phyloP scores from a whole-genome alignment of 2,888 invertebrate genomes.

The Andricus quercusramuli region DNA sequence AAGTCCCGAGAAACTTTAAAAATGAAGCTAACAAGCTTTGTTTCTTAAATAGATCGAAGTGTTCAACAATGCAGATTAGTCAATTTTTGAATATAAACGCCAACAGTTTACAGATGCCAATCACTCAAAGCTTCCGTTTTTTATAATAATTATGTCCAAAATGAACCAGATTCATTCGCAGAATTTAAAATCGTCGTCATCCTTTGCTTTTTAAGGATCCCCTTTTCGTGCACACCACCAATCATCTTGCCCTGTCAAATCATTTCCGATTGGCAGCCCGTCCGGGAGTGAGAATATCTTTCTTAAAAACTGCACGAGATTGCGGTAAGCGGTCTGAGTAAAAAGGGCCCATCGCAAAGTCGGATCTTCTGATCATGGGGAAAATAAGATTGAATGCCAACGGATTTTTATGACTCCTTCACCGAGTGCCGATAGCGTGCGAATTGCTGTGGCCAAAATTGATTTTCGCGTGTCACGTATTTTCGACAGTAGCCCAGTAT shows the following conservation, averaged over 20 bases:
- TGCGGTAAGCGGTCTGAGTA: slow-evolving; percentile 38
- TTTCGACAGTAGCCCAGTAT: slow-evolving; percentile 54
- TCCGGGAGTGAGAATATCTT: slow-evolving; percentile 28
- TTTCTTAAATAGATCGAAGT: too few species aligned
- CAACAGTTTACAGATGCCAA: not conserved
- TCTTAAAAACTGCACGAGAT: slow-evolving; percentile 38
- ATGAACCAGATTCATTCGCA: not conserved
- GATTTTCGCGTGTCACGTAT: slow-evolving; percentile 72
- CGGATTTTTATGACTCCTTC: slow-evolving; percentile 56
- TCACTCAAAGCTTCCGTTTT: not conserved
- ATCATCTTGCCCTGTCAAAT: slow-evolving; percentile 34
- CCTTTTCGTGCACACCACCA: slow-evolving; percentile 26
- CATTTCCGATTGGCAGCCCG: slow-evolving; percentile 20
- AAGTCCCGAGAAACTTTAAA: too few species aligned
- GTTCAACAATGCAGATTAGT: too few species aligned
- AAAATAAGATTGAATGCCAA: slow-evolving; percentile 57
- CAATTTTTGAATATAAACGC: too few species aligned
- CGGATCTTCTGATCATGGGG: slow-evolving; percentile 43
- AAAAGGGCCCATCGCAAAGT: slow-evolving; percentile 6
- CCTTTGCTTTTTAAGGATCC: slow-evolving; percentile 21
- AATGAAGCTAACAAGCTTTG: too few species aligned
- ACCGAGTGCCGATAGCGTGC: slow-evolving; percentile 47
- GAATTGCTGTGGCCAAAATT: slow-evolving; percentile 62
- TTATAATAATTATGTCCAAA: not conserved
- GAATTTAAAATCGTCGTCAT: slow-evolving; percentile 21